Base-by-base conservation (phyloP, 2,888 invertebrate species). In the Aromia moschata region DNA sequence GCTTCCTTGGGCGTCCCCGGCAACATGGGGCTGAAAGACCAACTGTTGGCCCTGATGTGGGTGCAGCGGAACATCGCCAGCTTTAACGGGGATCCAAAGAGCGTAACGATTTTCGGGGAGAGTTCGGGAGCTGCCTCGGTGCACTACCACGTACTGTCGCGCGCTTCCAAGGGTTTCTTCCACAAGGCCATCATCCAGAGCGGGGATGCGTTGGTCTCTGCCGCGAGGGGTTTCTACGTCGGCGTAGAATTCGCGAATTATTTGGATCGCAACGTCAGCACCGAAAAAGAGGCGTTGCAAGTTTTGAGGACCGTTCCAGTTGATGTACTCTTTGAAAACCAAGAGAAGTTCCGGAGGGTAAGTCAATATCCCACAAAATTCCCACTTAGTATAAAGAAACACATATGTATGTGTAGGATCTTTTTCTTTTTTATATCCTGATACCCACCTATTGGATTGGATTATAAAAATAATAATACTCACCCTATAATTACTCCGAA, bases 1-100 rank as follows among this genome's bases (percentile, higher is more conserved):
- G 70, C 78, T 4, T 73, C 78, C 5, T 70, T 83, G 9, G 78
- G 79, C 55, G 76, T 84, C 47, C 82, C 84, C 0, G 84, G 84
- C 1, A 84, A 84, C 71, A 82, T 83, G 0, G 84, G 83, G 1
- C 70, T 84, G 0, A 84, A 84, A 72, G 84, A 84, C 68, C 81
- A 82, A 71, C 75, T 82, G 0, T 60, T 83, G 66, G 84, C 83
- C 1, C 64, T 84, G 18, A 80, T 79, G 62, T 84, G 84, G 84
- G 76, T 84, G 0, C 81, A 83, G 62, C 72, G 74, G 0, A 84
- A 84, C 64, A 82, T 83, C 15, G 60, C 71, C 1, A 72, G 74
- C 47, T 84, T 84, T 67, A 80, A 81, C 33, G 84, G 84, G 1
- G 81, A 84, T 72, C 77, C 82, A 0, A 72, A 80, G 4, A 84